Conservation (phyloP, 92 coral and sea anemone species). For the Zoanthus sociatus region DNA sequence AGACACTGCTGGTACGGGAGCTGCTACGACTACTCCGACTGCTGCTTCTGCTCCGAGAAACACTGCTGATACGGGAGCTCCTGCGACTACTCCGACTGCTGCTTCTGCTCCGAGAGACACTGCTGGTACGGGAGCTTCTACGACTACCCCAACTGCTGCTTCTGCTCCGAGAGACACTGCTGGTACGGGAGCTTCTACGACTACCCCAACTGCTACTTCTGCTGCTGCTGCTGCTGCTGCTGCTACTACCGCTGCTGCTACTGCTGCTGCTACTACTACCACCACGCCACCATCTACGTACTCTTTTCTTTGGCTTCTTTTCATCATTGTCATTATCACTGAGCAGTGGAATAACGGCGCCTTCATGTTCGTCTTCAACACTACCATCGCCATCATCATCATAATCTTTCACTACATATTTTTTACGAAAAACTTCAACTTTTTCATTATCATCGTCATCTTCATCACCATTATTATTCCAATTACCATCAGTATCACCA, state of each 20-base stretch:
- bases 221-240: not conserved
- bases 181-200: not conserved
- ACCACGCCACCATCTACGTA: conserved; percentile 45
- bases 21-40: not conserved
- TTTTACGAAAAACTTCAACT: not conserved
- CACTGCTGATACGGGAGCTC: not conserved
- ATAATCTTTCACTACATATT: not conserved
- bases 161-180: conserved; percentile 15
- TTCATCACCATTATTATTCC: not conserved
- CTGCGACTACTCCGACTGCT: not conserved
- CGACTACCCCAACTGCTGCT: conserved; percentile 1
- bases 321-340: conserved; percentile 17
- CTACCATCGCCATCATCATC: not conserved
- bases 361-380: not conserved
- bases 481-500: not conserved
- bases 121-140: not conserved
- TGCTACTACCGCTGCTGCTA: not conserved
- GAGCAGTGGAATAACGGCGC: not conserved
- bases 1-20: not conserved
- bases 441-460: not conserved
- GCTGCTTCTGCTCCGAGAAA: not conserved
- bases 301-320: conserved; percentile 37
- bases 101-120: conserved; percentile 18
- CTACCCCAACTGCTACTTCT: not conserved
- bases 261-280: conserved; percentile 15